phyloP scores from a whole-genome alignment of 2,113 vertebrate genomes.

The Scomber colias region DNA sequence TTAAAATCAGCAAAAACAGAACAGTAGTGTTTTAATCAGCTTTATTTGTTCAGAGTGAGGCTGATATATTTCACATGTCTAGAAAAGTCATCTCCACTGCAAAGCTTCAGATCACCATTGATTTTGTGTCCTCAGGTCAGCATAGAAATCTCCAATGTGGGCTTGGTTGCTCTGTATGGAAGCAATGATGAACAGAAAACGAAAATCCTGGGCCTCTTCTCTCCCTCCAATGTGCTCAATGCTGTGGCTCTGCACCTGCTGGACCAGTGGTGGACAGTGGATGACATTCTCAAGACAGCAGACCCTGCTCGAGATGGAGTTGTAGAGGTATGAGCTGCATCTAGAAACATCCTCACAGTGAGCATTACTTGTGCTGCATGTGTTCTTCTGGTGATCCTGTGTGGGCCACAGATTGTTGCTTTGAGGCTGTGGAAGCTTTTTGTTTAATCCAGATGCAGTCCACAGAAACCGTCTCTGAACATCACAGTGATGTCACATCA shows the following conservation, averaged over 20 bases:
- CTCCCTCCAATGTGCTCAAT: constrained; percentile 85
- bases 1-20: no score
- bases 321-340: constrained; percentile 82
- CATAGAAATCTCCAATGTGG: constrained; percentile 86
- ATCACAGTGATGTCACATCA: no score
- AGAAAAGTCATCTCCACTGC: no score
- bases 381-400: no score
- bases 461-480: no score
- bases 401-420: no score
- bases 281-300: constrained; percentile 90
- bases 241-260: constrained; percentile 90
- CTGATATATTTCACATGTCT: no score
- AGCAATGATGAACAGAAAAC: constrained; percentile 84
- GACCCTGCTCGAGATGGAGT: constrained; percentile 85
- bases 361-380: neutral
- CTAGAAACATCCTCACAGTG: neutral
- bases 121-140: constrained; percentile 81
- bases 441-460: no score
- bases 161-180: constrained; percentile 90
- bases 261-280: constrained; percentile 90
- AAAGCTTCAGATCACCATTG: no score
- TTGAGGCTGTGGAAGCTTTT: no score
- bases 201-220: constrained; percentile 91
- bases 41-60: no score
- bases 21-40: no score